Percentiles rank a stretch among this genome's conserved stretches.
phyloP scores from a whole-genome alignment of 2,113 vertebrate species.

The Hippocampus mohnikei region DNA sequence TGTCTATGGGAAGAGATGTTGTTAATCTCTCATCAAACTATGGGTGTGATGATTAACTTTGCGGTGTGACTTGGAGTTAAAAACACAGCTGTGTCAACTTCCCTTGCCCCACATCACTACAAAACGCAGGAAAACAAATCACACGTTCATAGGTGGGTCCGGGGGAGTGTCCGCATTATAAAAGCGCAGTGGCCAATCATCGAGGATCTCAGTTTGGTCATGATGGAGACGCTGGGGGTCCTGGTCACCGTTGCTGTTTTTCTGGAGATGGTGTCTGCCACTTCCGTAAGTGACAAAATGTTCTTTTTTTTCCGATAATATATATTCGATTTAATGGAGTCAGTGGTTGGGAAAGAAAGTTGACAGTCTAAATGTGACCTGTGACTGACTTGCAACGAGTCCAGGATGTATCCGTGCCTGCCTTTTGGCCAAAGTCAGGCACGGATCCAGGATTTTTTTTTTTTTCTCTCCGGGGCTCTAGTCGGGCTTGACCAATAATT shows the following conservation, averaged over 20 bases:
- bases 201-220: conserved; percentile 18
- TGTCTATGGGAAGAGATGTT: neutral
- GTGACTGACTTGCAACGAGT: too few species aligned
- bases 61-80: neutral
- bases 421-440: too few species aligned
- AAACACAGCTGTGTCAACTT: conserved; percentile 14
- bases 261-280: conserved; percentile 61
- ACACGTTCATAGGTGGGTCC: conserved; percentile 1
- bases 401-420: too few species aligned
- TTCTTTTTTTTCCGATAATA: too few species aligned
- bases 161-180: conserved; percentile 43
- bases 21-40: neutral
- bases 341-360: too few species aligned
- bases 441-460: too few species aligned
- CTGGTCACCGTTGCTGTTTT: conserved; percentile 62
- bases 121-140: neutral
- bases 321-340: too few species aligned
- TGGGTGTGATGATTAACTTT: conserved; percentile 5
- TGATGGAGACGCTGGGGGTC: conserved; percentile 70
- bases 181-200: conserved; percentile 10
- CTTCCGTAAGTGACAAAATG: conserved; percentile 57
- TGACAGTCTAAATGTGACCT: too few species aligned
- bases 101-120: neutral
- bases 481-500: too few species aligned
- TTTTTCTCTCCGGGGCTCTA: too few species aligned